A percentile compares a stretch with the other conserved stretches of the same genome.
Conservation (phyloP, 2,888 invertebrate genomes). For the Blera fallax region DNA sequence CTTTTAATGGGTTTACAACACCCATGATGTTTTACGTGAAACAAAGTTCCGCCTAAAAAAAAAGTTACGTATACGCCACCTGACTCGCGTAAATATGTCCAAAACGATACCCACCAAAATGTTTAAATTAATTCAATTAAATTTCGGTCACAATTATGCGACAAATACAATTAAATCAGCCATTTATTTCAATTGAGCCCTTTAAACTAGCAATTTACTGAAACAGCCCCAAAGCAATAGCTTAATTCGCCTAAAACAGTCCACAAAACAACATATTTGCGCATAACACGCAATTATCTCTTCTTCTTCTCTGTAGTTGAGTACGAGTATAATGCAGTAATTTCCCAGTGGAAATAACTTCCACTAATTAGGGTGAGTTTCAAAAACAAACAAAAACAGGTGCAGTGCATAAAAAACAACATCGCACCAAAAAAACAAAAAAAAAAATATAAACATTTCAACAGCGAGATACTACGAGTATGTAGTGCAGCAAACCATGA, state of each 20-base stretch:
- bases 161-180: not conserved
- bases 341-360: slow-evolving; percentile 52
- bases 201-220: slow-evolving; percentile 18
- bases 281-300: slow-evolving; percentile 1
- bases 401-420: slow-evolving; percentile 7
- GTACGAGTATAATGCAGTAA: slow-evolving; percentile 28
- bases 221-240: not conserved
- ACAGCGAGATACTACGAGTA: not conserved
- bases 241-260: slow-evolving; percentile 9
- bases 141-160: not conserved
- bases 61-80: too few relatives aligned
- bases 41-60: too few relatives aligned
- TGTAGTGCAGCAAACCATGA: not conserved
- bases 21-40: too few relatives aligned
- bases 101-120: too few relatives aligned
- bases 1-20: too few relatives aligned
- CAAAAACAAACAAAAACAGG: slow-evolving; percentile 32
- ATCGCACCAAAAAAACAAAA: not conserved
- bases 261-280: slow-evolving; percentile 10
- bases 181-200: not conserved
- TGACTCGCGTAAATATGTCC: too few relatives aligned
- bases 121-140: not conserved
- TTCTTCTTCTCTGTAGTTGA: not conserved
- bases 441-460: slow-evolving; percentile 1
- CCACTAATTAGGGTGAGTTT: slow-evolving; percentile 49